These are phyloP conservation scores for Synergus laeviventris DNA, from an alignment of 2,888 invertebrate genomes.

Conservation along the genomic window DNA sequence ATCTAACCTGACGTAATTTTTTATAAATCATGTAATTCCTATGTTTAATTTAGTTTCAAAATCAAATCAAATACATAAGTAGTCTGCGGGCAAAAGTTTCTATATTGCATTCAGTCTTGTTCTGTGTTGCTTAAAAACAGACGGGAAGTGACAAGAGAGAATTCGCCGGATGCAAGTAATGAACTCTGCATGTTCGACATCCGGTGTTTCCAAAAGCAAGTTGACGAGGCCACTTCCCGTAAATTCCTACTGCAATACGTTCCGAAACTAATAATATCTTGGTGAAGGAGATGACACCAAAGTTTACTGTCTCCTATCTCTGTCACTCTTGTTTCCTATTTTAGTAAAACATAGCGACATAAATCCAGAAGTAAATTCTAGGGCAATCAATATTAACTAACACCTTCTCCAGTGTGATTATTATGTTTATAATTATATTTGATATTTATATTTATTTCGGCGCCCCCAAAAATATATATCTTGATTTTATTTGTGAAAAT, in stretches of 20 bases:
- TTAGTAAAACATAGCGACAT: background rate
- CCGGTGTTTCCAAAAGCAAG: slow-evolving; percentile 30
- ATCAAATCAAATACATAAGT: too few relatives aligned
- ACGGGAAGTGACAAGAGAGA: slow-evolving; percentile 16
- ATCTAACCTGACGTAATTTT: too few relatives aligned
- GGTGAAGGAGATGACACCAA: background rate
- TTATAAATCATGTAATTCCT: too few relatives aligned
- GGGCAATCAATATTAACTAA: background rate
- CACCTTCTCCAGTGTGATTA: too few relatives aligned
- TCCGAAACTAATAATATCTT: slow-evolving; percentile 23
- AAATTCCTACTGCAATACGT: slow-evolving; percentile 21
- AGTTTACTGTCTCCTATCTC: background rate
- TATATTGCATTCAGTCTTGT: background rate
- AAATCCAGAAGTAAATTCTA: background rate
- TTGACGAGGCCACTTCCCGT: slow-evolving; percentile 1
- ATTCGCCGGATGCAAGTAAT: slow-evolving; percentile 33
- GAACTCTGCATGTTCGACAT: slow-evolving; percentile 29
- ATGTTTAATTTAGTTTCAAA: too few relatives aligned
- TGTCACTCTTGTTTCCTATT: background rate
- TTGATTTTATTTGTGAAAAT: too few relatives aligned
- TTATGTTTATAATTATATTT: too few relatives aligned
- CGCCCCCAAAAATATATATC: too few relatives aligned
- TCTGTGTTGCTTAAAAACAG: slow-evolving; percentile 5
- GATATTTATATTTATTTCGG: too few relatives aligned
- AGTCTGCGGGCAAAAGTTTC: background rate